Evolutionary conservation across 2,797 vertebrate genomes (phyloP), one percentile per base, ranked within the genome.

Genomic region (Setipinna tenuifilis): DNA sequence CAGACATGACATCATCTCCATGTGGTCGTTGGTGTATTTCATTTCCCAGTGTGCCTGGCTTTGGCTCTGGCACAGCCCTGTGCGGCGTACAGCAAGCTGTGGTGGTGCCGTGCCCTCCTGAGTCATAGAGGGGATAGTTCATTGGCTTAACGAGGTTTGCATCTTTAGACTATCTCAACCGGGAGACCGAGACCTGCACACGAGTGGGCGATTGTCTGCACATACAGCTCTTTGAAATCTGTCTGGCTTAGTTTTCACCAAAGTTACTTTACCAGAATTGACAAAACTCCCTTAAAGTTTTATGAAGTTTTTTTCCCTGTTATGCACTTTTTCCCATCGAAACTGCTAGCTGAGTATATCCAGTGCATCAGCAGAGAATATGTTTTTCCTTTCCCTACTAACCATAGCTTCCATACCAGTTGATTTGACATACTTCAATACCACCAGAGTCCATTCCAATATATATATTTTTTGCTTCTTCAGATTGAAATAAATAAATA

Each of bases 1-100:
- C 83, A 85, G 87, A 65, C 81, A 84, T 90, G 89, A 87, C 89
- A 89, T 90, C 81, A 88, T 88, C 86, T 82, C 59, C 83, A 54
- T 54, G 7, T 54, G 50, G 31, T 35, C 14, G 11, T 41, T 78
- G 71, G 19, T 54, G 71, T 78, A 41, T 78, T 78, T 78, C 71
- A 78, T 78, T 41, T 21, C 68, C 31, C 35, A 6, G 31, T 6
- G 16, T 54, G 35, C 35, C 71, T 44, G 35, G 31, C 50, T 54
- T 7, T 41, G 17, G 35, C 35, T 41, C 71, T 19, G 31, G 17
- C 31, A 6, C 71, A 44, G 31, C 14, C 35, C 71, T 6, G 35
- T 44, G 17, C 35, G 3, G 50, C 12, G 35, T 41, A 19, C 35
- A 9, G 35, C 35, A 44, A 78, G 35, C 35, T 9, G 17, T 10